Conservation (phyloP, 1,140 invertebrate species). For the Cyclina sinensis region DNA sequence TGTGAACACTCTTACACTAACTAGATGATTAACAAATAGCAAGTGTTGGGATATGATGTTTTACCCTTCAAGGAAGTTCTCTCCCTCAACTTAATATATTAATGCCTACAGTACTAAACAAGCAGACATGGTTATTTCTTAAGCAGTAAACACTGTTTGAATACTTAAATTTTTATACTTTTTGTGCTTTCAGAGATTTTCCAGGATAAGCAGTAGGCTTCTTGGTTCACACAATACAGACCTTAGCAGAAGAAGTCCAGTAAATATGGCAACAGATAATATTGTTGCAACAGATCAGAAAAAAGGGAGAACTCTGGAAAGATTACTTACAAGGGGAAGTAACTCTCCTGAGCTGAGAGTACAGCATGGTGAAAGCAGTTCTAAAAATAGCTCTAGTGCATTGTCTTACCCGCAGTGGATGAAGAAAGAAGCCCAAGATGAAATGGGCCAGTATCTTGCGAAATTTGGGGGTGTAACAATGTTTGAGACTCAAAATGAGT, state of each 20-base stretch:
- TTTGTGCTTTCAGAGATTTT: constrained; percentile 3
- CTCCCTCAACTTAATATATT: too few species aligned
- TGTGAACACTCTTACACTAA: too few species aligned
- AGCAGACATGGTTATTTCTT: too few species aligned
- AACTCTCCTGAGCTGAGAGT: not conserved
- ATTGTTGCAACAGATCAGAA: not conserved
- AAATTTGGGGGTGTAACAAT: constrained; percentile 14
- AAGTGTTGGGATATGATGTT: too few species aligned
- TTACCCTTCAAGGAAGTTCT: too few species aligned
- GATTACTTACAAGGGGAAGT: not conserved
- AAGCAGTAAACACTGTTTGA: too few species aligned
- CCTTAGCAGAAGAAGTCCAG: not conserved
- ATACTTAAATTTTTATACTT: not conserved
- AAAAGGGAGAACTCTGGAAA: constrained; percentile 8
- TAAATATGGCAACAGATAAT: not conserved
- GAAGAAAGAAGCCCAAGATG: not conserved
- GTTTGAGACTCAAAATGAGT: not conserved
- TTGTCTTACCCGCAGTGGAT: not conserved
- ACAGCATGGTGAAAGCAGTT: not conserved
- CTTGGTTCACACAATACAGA: not conserved
- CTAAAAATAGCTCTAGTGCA: not conserved
- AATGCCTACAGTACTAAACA: too few species aligned
- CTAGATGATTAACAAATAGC: too few species aligned
- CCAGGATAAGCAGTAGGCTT: not conserved
- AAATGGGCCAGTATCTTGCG: not conserved